These are phyloP conservation scores for Nesoenas mayeri DNA, from an alignment of 2,113 vertebrate genomes.

Conservation along the genomic window DNA sequence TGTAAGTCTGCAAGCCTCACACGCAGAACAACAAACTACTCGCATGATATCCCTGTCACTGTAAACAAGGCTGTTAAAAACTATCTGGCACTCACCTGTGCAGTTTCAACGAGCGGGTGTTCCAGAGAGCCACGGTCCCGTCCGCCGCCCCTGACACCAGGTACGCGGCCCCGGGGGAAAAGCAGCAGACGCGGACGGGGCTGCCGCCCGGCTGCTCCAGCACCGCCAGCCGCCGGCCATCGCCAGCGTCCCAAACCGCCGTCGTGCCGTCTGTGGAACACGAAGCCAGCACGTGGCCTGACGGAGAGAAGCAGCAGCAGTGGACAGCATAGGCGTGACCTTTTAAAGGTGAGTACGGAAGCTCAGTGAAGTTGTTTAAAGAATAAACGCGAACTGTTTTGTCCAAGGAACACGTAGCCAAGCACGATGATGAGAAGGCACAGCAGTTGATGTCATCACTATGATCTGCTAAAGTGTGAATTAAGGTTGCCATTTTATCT, in stretches of 20 bases:
- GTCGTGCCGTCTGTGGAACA: conserved; percentile 93
- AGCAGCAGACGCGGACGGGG: conserved; percentile 85
- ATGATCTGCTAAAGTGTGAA: conserved; percentile 87
- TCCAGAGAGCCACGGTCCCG: conserved; percentile 87
- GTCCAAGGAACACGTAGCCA: conserved; percentile 94
- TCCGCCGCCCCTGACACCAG: conserved; percentile 89
- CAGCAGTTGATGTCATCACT: conserved; percentile 90
- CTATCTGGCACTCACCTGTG: conserved; percentile 65
- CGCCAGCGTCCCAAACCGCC: conserved; percentile 79
- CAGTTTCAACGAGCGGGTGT: conserved; percentile 75
- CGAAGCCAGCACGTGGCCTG: conserved; percentile 84
- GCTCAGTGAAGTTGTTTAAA: conserved; percentile 78
- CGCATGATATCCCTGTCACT: accelerated
- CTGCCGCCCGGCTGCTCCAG: conserved; percentile 87
- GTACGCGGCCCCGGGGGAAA: conserved; percentile 77
- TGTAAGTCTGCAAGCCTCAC: background rate
- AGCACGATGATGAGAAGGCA: conserved; percentile 81
- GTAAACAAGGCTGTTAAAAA: background rate
- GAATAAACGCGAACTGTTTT: conserved; percentile 89
- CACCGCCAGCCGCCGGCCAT: conserved; percentile 78
- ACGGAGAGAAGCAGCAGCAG: conserved; percentile 92
- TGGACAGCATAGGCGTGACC: conserved; percentile 91
- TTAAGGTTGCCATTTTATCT: conserved; percentile 83
- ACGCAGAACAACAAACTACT: accelerated
- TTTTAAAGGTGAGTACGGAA: conserved; percentile 84